Conservation (phyloP, 2,797 vertebrate genomes). For the Myripristis murdjan region DNA sequence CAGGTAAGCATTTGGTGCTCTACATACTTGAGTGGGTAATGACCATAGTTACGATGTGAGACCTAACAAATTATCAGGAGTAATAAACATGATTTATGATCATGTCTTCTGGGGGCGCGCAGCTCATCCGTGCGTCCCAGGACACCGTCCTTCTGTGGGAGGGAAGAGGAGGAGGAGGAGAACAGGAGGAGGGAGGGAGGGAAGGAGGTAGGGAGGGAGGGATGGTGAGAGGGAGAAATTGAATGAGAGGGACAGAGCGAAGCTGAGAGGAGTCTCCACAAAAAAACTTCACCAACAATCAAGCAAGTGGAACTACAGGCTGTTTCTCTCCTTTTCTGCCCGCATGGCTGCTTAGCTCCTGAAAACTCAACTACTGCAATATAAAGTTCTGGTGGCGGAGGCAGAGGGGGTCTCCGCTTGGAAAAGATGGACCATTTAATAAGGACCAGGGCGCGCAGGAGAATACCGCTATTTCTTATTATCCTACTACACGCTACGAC, state of each 20-base stretch:
- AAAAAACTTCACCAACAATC: constrained; percentile 77
- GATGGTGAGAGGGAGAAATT: constrained; percentile 80
- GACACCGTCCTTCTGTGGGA: constrained; percentile 73
- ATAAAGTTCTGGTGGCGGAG: constrained; percentile 64
- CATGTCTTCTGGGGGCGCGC: constrained; percentile 45
- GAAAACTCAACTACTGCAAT: constrained; percentile 47
- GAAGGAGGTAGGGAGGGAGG: constrained; percentile 68
- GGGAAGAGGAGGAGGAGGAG: constrained; percentile 71
- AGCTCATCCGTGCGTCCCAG: constrained; percentile 55
- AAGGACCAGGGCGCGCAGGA: constrained; percentile 69
- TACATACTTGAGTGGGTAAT: constrained; percentile 35
- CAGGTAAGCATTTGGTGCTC: not conserved
- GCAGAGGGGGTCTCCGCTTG: constrained; percentile 60
- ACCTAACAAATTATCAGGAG: constrained; percentile 55
- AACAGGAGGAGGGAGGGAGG: constrained; percentile 51
- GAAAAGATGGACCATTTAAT: constrained; percentile 79
- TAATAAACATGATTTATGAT: constrained; percentile 70
- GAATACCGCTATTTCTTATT: constrained; percentile 67
- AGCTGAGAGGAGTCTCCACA: constrained; percentile 72
- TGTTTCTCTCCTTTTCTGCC: constrained; percentile 28
- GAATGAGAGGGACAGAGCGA: constrained; percentile 80
- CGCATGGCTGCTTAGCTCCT: constrained; percentile 77
- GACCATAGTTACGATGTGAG: constrained; percentile 35
- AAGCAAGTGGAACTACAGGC: constrained; percentile 65
- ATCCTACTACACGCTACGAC: constrained; percentile 70